These are phyloP conservation scores for Caenorhabditis zanzibari DNA, from an alignment of 2,888 invertebrate species.

Conservation along the genomic window DNA sequence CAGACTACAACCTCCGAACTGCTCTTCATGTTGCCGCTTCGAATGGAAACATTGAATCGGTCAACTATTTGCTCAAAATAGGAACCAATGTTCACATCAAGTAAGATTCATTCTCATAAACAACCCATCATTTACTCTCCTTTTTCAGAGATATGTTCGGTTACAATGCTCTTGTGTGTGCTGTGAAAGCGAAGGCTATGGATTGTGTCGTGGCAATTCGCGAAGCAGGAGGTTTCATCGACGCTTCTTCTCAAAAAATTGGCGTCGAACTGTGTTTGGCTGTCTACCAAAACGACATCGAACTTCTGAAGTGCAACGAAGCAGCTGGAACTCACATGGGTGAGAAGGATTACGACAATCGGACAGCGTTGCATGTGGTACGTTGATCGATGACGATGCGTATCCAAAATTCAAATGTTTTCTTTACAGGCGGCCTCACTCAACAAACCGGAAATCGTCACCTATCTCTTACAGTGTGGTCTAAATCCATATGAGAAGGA, in stretches of 20 bases:
- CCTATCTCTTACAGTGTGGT: slow-evolving; percentile 74
- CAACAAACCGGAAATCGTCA: slow-evolving; percentile 73
- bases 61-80: slow-evolving; percentile 89
- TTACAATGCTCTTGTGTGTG: slow-evolving; percentile 87
- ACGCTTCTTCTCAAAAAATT: slow-evolving; percentile 74
- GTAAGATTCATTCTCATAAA: slow-evolving; percentile 55
- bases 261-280: slow-evolving; percentile 88
- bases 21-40: slow-evolving; percentile 91
- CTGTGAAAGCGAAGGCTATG: slow-evolving; percentile 85
- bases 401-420: neutral
- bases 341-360: slow-evolving; percentile 80
- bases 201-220: slow-evolving; percentile 77
- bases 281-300: slow-evolving; percentile 82
- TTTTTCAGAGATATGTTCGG: slow-evolving; percentile 82
- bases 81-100: slow-evolving; percentile 90
- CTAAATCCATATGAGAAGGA: slow-evolving; percentile 75
- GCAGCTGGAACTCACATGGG: slow-evolving; percentile 79
- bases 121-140: neutral
- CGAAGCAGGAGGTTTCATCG: slow-evolving; percentile 79
- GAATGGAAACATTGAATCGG: slow-evolving; percentile 88
- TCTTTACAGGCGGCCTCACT: slow-evolving; percentile 76
- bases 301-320: slow-evolving; percentile 83
- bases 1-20: slow-evolving; percentile 89
- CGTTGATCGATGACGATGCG: slow-evolving; percentile 24
- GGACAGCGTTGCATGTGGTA: slow-evolving; percentile 82